Evolutionary conservation across 2,113 vertebrate genomes (phyloP).

Genomic region (Macaca nemestrina): DNA sequence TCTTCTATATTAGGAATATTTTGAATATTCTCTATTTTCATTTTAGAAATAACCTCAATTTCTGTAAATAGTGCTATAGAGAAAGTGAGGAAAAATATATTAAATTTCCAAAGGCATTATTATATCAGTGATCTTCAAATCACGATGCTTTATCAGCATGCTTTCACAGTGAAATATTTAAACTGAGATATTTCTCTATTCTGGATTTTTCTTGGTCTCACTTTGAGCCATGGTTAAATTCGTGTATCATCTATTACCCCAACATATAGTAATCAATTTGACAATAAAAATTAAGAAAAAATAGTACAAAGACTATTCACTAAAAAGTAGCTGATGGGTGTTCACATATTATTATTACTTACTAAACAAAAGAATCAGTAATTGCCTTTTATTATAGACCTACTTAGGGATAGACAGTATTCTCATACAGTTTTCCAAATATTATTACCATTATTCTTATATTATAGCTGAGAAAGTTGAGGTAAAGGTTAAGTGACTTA

Average conservation of each 20-base stretch:
- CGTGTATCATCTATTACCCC: background rate
- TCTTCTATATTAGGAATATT: background rate
- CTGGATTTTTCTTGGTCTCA: background rate
- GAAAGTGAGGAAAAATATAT: background rate
- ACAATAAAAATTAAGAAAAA: background rate
- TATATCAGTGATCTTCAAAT: background rate
- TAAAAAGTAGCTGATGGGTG: background rate
- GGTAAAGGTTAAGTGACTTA: background rate
- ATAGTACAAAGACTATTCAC: background rate
- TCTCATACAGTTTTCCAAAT: background rate
- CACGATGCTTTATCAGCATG: background rate
- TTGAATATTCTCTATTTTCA: background rate
- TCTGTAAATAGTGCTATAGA: background rate
- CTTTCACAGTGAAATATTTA: background rate
- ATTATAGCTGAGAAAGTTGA: slow-evolving; percentile 35
- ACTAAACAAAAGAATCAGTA: background rate
- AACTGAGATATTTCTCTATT: background rate
- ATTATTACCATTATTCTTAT: background rate
- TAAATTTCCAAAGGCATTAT: slow-evolving; percentile 3
- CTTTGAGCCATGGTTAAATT: background rate
- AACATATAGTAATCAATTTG: background rate
- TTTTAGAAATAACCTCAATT: background rate
- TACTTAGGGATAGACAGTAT: background rate
- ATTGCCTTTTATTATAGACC: background rate
- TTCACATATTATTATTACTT: background rate